Conservation (phyloP, 1,140 invertebrate species). For the Chelonus insularis region DNA sequence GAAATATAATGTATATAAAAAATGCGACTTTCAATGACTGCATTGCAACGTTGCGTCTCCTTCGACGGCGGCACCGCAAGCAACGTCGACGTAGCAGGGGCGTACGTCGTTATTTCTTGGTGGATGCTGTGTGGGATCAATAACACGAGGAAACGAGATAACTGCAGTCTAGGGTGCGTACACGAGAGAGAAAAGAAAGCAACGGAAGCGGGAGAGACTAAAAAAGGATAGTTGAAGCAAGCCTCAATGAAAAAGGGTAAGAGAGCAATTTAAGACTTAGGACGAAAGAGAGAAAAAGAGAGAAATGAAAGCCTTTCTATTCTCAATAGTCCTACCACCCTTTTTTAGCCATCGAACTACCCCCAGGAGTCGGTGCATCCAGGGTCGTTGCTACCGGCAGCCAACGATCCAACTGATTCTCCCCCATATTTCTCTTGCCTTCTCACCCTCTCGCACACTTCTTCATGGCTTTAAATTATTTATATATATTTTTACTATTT, state of each 20-base stretch:
- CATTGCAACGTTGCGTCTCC: constrained; percentile 21
- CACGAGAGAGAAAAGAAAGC: neutral
- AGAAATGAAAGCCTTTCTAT: constrained; percentile 14
- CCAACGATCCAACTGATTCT: constrained; percentile 53
- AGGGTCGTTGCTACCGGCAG: constrained; percentile 61
- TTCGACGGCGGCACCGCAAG: constrained; percentile 22
- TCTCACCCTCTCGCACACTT: neutral
- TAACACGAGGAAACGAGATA: constrained; percentile 42
- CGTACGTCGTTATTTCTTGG: constrained; percentile 60
- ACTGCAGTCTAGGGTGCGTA: constrained; percentile 21
- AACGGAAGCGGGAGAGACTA: constrained; percentile 18
- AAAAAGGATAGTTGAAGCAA: neutral
- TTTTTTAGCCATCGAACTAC: constrained; percentile 51
- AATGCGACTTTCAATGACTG: neutral
- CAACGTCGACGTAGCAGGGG: constrained; percentile 33
- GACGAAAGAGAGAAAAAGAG: constrained; percentile 20
- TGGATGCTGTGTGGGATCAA: constrained; percentile 62
- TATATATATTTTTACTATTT: neutral
- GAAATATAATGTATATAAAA: neutral
- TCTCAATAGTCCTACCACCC: constrained; percentile 23
- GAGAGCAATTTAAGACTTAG: constrained; percentile 22
- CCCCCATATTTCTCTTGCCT: constrained; percentile 10
- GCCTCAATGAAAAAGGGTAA: neutral
- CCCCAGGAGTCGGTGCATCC: constrained; percentile 61
- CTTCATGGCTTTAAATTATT: neutral